phyloP scores from a whole-genome alignment of 2,113 vertebrate species.

The Trinectes maculatus region DNA sequence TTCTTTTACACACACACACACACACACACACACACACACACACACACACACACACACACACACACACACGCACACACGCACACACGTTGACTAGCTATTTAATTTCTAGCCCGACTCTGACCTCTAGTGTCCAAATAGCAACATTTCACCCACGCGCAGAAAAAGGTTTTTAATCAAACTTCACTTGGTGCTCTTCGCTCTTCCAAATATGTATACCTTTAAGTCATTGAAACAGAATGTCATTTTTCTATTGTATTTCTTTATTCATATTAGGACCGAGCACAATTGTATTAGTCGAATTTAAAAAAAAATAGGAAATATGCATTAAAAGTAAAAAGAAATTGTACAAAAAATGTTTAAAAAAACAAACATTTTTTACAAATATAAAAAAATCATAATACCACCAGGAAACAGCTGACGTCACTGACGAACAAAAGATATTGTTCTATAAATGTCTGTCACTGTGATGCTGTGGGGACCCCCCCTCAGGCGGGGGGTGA shows the following conservation, averaged over 20 bases:
- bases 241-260: not conserved
- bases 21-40: no score
- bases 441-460: no score
- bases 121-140: conserved; percentile 7
- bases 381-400: no score
- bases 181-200: no score
- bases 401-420: no score
- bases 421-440: no score
- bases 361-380: no score
- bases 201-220: no score
- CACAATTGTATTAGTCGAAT: not conserved
- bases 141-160: not conserved
- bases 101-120: not conserved
- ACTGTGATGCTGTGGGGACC: not conserved
- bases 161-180: not conserved
- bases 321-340: not conserved
- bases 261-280: not conserved
- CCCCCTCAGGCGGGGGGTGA: conserved; percentile 5
- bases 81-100: not conserved
- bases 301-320: no score
- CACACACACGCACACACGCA: no score
- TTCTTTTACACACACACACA: not conserved
- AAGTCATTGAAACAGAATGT: no score
- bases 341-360: not conserved
- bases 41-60: no score